Conservation (phyloP, 2,113 vertebrate species). For the Rafetus swinhoei region DNA sequence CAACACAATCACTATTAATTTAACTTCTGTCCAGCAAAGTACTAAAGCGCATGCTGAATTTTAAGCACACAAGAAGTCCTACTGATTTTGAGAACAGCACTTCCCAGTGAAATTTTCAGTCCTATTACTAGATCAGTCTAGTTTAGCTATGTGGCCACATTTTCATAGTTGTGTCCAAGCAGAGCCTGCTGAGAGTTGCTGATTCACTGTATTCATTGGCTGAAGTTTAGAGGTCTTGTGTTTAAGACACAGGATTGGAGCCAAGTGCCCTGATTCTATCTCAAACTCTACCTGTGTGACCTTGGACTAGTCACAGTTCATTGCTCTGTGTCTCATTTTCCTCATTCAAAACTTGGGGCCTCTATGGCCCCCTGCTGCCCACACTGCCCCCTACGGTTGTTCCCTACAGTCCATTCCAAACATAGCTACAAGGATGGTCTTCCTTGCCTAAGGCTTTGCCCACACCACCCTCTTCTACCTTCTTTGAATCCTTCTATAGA, state of each 20-base stretch:
- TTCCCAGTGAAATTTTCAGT: background rate
- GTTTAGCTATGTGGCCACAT: fast-evolving
- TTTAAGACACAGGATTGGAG: background rate
- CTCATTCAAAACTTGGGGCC: fast-evolving
- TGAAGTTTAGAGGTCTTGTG: fast-evolving
- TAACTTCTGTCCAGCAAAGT: background rate
- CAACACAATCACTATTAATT: background rate
- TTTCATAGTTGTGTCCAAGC: background rate
- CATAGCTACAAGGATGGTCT: background rate
- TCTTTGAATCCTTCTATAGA: background rate
- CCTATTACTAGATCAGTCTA: fast-evolving
- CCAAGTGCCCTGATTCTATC: fast-evolving
- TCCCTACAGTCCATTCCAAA: background rate
- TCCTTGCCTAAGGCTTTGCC: background rate
- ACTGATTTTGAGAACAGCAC: background rate
- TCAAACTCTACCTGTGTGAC: background rate
- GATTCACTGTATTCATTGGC: fast-evolving
- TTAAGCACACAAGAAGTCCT: background rate
- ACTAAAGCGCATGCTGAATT: background rate
- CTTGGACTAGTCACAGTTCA: background rate
- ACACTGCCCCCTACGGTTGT: background rate
- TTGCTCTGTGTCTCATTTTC: fast-evolving
- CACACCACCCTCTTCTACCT: background rate
- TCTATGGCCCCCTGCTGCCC: background rate
- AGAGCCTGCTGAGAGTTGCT: background rate